Base-by-base conservation (phyloP, 2,113 vertebrate genomes). In the Sisor rabdophorus region DNA sequence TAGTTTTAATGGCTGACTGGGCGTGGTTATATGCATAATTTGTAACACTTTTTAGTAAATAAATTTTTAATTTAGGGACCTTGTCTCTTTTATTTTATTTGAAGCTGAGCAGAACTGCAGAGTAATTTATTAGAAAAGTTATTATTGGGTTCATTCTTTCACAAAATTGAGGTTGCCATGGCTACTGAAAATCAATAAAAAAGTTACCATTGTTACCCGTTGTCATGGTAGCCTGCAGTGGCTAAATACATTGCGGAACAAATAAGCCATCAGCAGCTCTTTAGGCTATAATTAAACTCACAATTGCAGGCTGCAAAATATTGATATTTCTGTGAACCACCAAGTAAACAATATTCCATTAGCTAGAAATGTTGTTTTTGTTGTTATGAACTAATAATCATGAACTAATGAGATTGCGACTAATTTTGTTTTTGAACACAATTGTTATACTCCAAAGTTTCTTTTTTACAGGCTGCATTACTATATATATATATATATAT, bases 161-260 rank as follows among this genome's bases (percentile, higher is more conserved):
- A n/a, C 63, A 65, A 76, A 74, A 76, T 74, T 74, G 28, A 61
- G 73, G 84, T 85, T 83, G 61, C 79, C 82, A 84, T 84, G 79
- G 81, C 61, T 77, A 67, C 77, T 24, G 28, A 22, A 74, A 76
- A 54, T 52, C 68, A 58, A 77, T 82, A 52, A 77, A 73, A 70
- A 48, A 54, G 70, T 60, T 48, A 50, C 75, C 54, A 64, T 58
- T 76, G 68, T 59, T 77, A 72, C 75, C n/a, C 54, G 79, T 84
- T 82, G 77, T 44, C 69, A 78, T 82, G 69, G 64, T 64, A 81
- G 80, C 79, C 20, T 50, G 59, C 63, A 71, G 76, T 79, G 47
- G 44, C 40, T 72, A 64, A 72, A 68, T 20, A 79, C 53, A 53
- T 52, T 44, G 19, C 11, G 20, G 63, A 24, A 63, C 52, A 53